Evolutionary conservation across 2,797 vertebrate genomes (phyloP), one percentile per base, ranked within the genome.

Genomic region (Gymnodraco acuticeps): DNA sequence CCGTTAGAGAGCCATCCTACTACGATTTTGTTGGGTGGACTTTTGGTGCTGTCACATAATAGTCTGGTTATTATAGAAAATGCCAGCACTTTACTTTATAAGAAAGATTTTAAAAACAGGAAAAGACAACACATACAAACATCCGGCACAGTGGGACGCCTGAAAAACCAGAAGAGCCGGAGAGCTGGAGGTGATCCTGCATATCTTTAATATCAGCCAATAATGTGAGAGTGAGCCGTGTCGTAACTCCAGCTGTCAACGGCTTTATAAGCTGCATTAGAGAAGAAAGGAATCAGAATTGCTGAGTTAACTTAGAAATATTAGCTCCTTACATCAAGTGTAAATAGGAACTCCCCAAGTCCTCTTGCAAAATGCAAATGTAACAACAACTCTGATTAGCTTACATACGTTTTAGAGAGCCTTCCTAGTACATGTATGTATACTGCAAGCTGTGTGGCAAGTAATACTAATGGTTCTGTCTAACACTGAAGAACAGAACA

Each of bases 181-280:
- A 27, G n/a, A 52, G 59, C 72, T 56, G 31, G 51, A 59, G 45
- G 61, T 15, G 56, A 70, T 73, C 50, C 41, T 54, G 23, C 68
- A 60, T 47, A 42, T 60, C 68, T 64, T 64, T 33, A 5, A 23
- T 15, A 8, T 42, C 45, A 42, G 16, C 56, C 45, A 20, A 0
- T 8, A n/a, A 58, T 0, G 15, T 15, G 68, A 23, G 43, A 54
- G 17, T 59, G 59, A 60, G 13, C 13, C 10, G 0, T 2, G 47
- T 0, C 9, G 23, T n/a, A 14, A n/a, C 51, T 23, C 41, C 70
- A 64, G 60, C 56, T 53, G 54, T n/a, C 55, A 16, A 4, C 59
- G 13, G 60, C 20, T 61, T 14, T 12, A 43, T 3, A 8, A 33
- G 52, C 4, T 17, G 11, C 56, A 10, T n/a, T 1, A 12, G 53